These are phyloP conservation scores for Sisyra nigra DNA, from an alignment of 2,888 invertebrate genomes.

Conservation along the genomic window DNA sequence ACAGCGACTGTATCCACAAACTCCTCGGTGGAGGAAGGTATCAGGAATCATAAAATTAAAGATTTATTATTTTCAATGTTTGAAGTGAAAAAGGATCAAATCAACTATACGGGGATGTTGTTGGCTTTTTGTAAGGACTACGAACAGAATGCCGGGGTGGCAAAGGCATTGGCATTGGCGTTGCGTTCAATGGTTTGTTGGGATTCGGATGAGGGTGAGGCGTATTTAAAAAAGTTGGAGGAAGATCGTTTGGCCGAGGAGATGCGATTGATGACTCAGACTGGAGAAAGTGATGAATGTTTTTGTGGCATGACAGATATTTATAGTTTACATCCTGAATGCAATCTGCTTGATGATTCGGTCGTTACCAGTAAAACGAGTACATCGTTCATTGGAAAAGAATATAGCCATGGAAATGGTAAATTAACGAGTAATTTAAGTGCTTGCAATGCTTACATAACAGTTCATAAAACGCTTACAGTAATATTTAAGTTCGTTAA, in stretches of 20 bases:
- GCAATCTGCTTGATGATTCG: too few relatives aligned
- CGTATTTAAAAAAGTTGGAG: constrained; percentile 24
- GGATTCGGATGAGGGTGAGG: constrained; percentile 30
- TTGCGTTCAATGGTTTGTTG: constrained; percentile 36
- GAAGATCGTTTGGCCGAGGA: constrained; percentile 9
- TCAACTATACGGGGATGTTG: constrained; percentile 45
- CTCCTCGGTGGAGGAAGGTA: constrained; percentile 7
- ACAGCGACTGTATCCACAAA: background rate
- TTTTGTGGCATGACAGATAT: too few relatives aligned
- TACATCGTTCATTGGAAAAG: too few relatives aligned
- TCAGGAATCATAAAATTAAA: constrained; percentile 26
- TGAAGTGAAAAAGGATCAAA: constrained; percentile 26
- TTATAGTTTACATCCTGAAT: too few relatives aligned
- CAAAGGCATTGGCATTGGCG: constrained; percentile 37
- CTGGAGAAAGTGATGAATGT: too few relatives aligned
- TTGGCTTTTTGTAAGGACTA: constrained; percentile 43
- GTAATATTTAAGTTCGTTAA: too few relatives aligned
- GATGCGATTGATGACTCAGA: constrained; percentile 10
- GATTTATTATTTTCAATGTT: constrained; percentile 40
- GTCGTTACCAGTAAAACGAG: too few relatives aligned
- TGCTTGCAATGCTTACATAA: too few relatives aligned
- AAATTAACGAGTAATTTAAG: too few relatives aligned
- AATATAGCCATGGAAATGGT: too few relatives aligned
- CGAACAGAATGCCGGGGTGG: constrained; percentile 36
- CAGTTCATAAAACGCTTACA: too few relatives aligned